phyloP scores from a whole-genome alignment of 2,888 invertebrate genomes.

The Leucania comma region DNA sequence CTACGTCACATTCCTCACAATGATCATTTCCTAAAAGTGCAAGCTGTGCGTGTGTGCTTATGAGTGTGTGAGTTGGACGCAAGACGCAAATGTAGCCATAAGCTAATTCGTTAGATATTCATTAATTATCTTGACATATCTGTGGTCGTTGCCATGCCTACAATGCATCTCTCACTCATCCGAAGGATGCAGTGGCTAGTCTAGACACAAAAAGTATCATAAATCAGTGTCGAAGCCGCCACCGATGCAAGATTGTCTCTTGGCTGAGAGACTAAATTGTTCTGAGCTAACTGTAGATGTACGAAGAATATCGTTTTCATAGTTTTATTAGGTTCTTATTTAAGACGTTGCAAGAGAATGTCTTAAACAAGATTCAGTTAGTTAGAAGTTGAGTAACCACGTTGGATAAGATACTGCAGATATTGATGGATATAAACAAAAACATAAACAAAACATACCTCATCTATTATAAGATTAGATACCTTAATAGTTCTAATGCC shows the following conservation, averaged over 20 bases:
- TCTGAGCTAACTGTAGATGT: slow-evolving; percentile 44
- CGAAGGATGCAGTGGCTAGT: slow-evolving; percentile 71
- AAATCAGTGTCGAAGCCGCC: slow-evolving; percentile 79
- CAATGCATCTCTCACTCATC: slow-evolving; percentile 71
- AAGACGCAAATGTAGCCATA: slow-evolving; percentile 51
- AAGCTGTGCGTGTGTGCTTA: slow-evolving; percentile 70
- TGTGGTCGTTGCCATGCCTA: slow-evolving; percentile 71
- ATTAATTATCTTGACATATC: slow-evolving; percentile 72
- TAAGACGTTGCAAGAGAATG: neutral
- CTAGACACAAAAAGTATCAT: slow-evolving; percentile 78
- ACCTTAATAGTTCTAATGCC: neutral
- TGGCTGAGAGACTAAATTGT: slow-evolving; percentile 70
- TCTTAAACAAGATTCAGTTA: neutral
- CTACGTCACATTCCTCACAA: slow-evolving; percentile 74
- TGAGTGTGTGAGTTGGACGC: slow-evolving; percentile 51
- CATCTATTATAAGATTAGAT: neutral
- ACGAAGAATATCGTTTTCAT: slow-evolving; percentile 42
- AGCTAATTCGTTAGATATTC: slow-evolving; percentile 62
- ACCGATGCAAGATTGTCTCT: slow-evolving; percentile 73
- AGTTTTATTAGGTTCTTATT: slow-evolving; percentile 44
- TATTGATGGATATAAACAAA: slow-evolving; percentile 53
- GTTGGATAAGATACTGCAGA: slow-evolving; percentile 10
- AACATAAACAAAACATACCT: slow-evolving; percentile 62
- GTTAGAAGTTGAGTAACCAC: slow-evolving; percentile 23
- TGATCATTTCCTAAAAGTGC: slow-evolving; percentile 74